phyloP scores from a whole-genome alignment of 2,888 invertebrate species.

The Dolichomitus sp. region DNA sequence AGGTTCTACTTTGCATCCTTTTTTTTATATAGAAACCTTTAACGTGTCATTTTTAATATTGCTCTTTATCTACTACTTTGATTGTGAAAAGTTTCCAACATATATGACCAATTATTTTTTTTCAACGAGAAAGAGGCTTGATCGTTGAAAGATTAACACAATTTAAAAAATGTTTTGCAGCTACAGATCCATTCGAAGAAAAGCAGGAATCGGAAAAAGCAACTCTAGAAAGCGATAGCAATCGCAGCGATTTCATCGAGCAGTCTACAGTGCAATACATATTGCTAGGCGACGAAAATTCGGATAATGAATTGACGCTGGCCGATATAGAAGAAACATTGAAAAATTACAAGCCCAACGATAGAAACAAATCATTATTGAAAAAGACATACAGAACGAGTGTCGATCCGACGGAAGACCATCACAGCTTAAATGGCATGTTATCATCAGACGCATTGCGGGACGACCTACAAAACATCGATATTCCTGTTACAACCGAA shows the following conservation, averaged over 20 bases:
- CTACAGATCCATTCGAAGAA: not conserved
- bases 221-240: not conserved
- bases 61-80: too few relatives aligned
- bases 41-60: too few relatives aligned
- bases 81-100: too few relatives aligned
- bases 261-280: constrained; percentile 83
- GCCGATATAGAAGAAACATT: constrained; percentile 81
- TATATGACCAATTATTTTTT: too few relatives aligned
- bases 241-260: constrained; percentile 77
- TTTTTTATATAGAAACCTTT: too few relatives aligned
- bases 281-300: constrained; percentile 79
- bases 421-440: not conserved
- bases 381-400: not conserved
- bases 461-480: not conserved
- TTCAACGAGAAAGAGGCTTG: too few relatives aligned
- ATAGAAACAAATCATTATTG: not conserved
- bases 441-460: not conserved
- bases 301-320: constrained; percentile 83
- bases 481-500: not conserved
- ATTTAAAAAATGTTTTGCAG: not conserved
- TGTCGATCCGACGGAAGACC: not conserved
- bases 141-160: not conserved
- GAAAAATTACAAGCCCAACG: constrained; percentile 68
- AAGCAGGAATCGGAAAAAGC: not conserved
- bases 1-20: too few relatives aligned